Evolutionary conservation across 1,140 invertebrate genomes (phyloP), one percentile per base, ranked within the genome.

Genomic region (Acarapis woodi): DNA sequence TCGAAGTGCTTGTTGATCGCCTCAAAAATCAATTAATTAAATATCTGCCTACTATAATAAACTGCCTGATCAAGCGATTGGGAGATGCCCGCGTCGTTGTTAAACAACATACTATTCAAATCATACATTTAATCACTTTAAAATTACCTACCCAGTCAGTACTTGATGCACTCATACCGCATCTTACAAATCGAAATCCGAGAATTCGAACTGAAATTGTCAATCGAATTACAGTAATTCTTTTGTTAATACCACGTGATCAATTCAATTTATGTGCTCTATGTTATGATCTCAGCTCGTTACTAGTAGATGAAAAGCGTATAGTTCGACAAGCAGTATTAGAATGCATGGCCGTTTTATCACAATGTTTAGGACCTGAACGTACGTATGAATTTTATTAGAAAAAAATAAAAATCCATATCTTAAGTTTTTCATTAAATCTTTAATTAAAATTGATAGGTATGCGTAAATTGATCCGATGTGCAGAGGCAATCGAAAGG

Each of bases 241-340:
- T 74, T 30, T 62, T 76, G 43, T 70, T 70, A 16, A 77, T 75
- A 54, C 75, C 76, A 3, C 71, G 71, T 48, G 70, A 68, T 29
- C 72, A 75, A 38, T 72, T 80, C 51, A 70, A 76, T 53, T 59
- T 73, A 18, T 51, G 56, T 10, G 56, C 55, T 6, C 57, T 75
- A 9, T 65, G 68, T 22, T 50, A 58, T 39, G 43, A 50, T 32
- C 53, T 67, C 9, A 62, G 65, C 12, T 57, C 58, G 25, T 60
- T 65, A 35, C 57, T 74, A 14, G 59, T 61, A 16, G 73, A 77
- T 57, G 56, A 61, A 2, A 69, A 72, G 46, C 56, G 72, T 37
- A 59, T 68, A 44, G 72, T 82, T 1, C 58, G 75, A 9, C 73
- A 76, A 46, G 69, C 73, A 3, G 63, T 73, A 0, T 54, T 82